Evolutionary conservation across 2,797 vertebrate genomes (phyloP), one percentile per base, ranked within the genome.

Genomic region (Glyptemys insculpta): DNA sequence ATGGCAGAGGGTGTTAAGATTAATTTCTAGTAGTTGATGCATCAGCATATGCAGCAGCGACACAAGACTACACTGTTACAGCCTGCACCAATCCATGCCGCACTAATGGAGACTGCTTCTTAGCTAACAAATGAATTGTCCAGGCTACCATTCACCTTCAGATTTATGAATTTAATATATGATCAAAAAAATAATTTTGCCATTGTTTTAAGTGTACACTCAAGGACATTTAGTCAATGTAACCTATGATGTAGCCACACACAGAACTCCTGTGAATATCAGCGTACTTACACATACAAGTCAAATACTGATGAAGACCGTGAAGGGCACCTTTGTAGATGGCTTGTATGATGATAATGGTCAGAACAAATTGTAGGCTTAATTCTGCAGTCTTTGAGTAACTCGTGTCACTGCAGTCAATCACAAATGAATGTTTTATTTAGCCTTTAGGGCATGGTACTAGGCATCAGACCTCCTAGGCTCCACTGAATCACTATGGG

Each of bases 31-130:
- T 89, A 95, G 68, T 80, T 86, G 85, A 91, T 96, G 76, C 78
- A 90, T 84, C 85, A 94, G 82, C 87, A 85, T 5, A 4, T 91
- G 88, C 94, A 96, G 88, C 84, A 88, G 83, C 9, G 65, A 79
- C 97, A 94, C 90, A 41, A 86, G 94, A 83, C 94, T 79, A 68
- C 81, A 86, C 81, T 91, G 27, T 31, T 88, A 90, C 94, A 93
- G 80, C 92, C 93, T 97, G 96, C 96, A 96, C 96, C 94, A 97
- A 62, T 10, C 92, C 94, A 96, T 97, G 96, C 96, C 91, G 91
- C 52, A 81, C 84, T 53, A 68, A 79, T 68, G 85, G 82, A 94
- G 82, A 92, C 94, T 91, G 74, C 86, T 96, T 85, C 94, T 90
- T 92, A 49, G 81, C 90, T 87, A 79, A 68, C 79, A 93, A 95